These are phyloP conservation scores for Thinocorus orbignyianus DNA, from an alignment of 2,113 vertebrate species.

Conservation along the genomic window DNA sequence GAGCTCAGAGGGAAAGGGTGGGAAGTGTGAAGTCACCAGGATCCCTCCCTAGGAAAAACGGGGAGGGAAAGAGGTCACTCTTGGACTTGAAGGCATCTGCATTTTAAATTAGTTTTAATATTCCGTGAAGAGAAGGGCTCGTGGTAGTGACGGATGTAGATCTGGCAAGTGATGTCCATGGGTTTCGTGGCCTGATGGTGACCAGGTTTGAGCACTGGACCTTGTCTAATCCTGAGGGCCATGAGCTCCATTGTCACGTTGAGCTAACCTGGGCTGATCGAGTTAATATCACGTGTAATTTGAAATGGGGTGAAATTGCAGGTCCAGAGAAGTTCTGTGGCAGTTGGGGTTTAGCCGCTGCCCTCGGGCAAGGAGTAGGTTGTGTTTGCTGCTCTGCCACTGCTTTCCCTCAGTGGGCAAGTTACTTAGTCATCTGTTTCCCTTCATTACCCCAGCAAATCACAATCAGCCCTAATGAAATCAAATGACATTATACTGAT, in stretches of 20 bases:
- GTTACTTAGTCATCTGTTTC: not conserved
- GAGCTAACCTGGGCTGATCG: not conserved
- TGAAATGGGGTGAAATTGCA: not conserved
- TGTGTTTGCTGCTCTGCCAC: not conserved
- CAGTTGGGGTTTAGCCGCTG: not conserved
- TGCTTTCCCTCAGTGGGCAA: not conserved
- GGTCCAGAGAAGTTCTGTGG: not conserved
- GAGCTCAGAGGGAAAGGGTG: not conserved
- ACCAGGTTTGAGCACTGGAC: accelerated
- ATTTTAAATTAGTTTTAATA: not conserved
- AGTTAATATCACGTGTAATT: not conserved
- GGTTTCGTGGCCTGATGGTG: not conserved
- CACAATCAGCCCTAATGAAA: constrained; percentile 43
- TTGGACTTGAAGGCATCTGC: not conserved
- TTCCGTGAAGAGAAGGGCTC: not conserved
- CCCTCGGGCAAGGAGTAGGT: accelerated
- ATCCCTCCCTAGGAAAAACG: not conserved
- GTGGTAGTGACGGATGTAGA: accelerated
- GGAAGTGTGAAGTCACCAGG: not conserved
- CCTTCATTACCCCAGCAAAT: constrained; percentile 8
- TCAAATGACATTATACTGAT: not conserved
- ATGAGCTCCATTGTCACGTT: accelerated
- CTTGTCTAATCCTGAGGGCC: not conserved
- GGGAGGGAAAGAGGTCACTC: not conserved
- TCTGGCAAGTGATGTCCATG: not conserved